Conservation (phyloP, 2,888 invertebrate genomes). For the Plagodis pulveraria region DNA sequence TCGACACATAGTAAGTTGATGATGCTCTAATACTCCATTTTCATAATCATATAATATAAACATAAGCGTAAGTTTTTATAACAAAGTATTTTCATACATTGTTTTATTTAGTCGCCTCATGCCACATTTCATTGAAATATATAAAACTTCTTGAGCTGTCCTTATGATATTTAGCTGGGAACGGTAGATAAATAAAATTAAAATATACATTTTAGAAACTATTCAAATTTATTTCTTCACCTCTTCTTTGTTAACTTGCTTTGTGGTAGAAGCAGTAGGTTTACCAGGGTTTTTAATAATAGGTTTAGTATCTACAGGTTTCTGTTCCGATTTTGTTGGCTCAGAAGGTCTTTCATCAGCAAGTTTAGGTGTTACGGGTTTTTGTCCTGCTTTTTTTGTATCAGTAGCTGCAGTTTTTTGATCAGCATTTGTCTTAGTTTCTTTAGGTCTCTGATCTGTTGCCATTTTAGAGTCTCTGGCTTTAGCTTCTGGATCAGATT, state of each 20-base stretch:
- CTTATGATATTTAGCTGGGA: no score
- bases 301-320: conserved; percentile 6
- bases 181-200: no score
- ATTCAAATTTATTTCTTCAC: conserved; percentile 12
- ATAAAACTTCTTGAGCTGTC: no score
- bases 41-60: no score
- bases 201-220: neutral
- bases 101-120: no score
- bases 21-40: no score
- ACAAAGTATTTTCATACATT: no score
- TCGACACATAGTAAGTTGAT: no score
- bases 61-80: no score
- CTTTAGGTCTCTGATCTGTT: neutral
- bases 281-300: neutral
- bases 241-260: conserved; percentile 1
- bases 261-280: neutral
- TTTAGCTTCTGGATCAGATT: conserved; percentile 1
- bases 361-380: conserved; percentile 5
- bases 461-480: conserved; percentile 1
- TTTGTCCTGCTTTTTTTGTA: neutral
- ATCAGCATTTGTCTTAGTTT: conserved; percentile 4
- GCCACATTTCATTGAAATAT: no score
- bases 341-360: neutral
- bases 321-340: neutral
- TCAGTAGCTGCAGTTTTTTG: neutral